These are phyloP conservation scores for Leptobrachium leishanense DNA, from an alignment of 2,113 vertebrate species.

Conservation along the genomic window DNA sequence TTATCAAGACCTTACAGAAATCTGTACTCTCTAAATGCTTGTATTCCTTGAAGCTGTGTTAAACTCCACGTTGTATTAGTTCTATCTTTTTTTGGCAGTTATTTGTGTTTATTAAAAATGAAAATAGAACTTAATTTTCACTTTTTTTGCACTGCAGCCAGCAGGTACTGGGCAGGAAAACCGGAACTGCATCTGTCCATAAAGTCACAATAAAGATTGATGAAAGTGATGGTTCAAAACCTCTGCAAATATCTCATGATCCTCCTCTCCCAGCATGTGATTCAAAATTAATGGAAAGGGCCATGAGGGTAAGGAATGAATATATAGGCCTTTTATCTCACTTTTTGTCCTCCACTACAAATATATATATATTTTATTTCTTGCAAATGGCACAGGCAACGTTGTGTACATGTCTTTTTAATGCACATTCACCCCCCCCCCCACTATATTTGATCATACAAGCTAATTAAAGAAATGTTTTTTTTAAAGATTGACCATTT, in stretches of 20 bases:
- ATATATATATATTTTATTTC: too few species aligned
- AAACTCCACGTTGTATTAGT: too few species aligned
- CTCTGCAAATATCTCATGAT: constrained; percentile 96
- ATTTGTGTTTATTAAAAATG: not conserved
- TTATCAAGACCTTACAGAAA: too few species aligned
- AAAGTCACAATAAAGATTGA: constrained; percentile 97
- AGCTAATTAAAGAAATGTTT: too few species aligned
- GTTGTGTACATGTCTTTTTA: too few species aligned
- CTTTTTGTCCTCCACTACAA: not conserved
- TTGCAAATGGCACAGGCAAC: too few species aligned
- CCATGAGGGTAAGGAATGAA: constrained; percentile 82
- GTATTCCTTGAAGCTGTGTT: too few species aligned
- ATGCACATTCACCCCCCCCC: too few species aligned
- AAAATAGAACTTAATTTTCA: not conserved
- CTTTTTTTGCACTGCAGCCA: constrained; percentile 72
- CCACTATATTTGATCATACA: too few species aligned
- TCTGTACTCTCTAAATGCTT: too few species aligned
- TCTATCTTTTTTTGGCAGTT: not conserved
- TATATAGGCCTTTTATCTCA: not conserved
- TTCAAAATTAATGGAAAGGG: constrained; percentile 93
- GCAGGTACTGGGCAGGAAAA: constrained; percentile 93
- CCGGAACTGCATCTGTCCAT: constrained; percentile 88
- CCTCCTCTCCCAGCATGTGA: constrained; percentile 92
- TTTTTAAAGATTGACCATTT: constrained; percentile 89
- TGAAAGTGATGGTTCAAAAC: constrained; percentile 92